Base-by-base conservation (phyloP, 2,113 vertebrate genomes). In the Pristiophorus japonicus region DNA sequence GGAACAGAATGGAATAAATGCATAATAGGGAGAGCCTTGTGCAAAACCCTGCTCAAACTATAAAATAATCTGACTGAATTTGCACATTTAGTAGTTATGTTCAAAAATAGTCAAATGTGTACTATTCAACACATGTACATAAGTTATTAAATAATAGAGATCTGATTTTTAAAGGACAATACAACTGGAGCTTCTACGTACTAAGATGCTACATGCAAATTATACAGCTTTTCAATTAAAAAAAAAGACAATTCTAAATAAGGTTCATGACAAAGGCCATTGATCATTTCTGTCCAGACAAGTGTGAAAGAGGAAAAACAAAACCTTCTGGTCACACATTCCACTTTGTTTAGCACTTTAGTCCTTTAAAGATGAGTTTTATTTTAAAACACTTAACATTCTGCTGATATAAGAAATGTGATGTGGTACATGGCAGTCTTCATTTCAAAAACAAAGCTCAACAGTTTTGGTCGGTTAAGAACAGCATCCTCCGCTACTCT, bases 141-240 rank as follows among this genome's bases (percentile, higher is more conserved):
- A 98, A 99, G 97, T 98, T 98, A 98, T 98, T 98, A 98, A 98
- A 99, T 98, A 98, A 98, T 97, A 96, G 95, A 96, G 97, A 98
- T 97, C 95, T 97, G 97, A 97, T 98, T 94, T 98, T 98, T 97
- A 98, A 98, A 98, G 98, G 98, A 96, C 97, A 96, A 98, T 98
- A 98, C 98, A 98, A 98, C 97, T 97, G 97, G 98, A 97, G 97
- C 96, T 96, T 98, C 98, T 98, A 98, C 97, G 98, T 97, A 98
- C 98, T 97, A 98, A 97, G 98, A 97, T 97, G 97, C 97, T 97
- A 98, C 98, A 98, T 99, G 99, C 98, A 98, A 97, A 97, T 97
- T 97, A 97, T 97, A 97, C 96, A 95, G 96, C 97, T 97, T 96
- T 51, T 47, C 93, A 94, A 97, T 97, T 97, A 98, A 98, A 98